Conservation (phyloP, 2,113 vertebrate genomes). For the Toxotes jaculatrix region DNA sequence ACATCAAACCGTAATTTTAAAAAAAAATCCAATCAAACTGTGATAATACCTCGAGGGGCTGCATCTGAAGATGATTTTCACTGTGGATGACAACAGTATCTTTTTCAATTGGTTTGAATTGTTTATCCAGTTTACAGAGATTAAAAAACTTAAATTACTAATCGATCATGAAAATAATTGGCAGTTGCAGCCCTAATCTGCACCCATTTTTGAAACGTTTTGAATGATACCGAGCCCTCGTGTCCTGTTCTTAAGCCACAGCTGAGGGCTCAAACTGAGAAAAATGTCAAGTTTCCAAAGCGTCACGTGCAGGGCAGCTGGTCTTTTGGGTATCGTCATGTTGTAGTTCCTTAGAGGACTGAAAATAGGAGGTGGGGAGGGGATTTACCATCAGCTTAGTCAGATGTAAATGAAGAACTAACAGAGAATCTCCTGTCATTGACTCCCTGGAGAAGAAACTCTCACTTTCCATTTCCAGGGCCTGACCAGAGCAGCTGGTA, state of each 20-base stretch:
- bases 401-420: not conserved
- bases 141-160: too few species aligned
- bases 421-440: not conserved
- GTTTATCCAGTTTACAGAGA: too few species aligned
- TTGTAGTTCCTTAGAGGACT: slow-evolving; percentile 15
- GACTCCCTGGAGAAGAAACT: not conserved
- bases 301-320: slow-evolving; percentile 10
- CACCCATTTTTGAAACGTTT: not conserved
- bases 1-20: not conserved
- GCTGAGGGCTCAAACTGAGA: not conserved
- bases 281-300: not conserved
- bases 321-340: not conserved
- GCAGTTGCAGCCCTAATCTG: too few species aligned
- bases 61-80: not conserved
- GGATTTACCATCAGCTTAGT: not conserved
- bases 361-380: not conserved
- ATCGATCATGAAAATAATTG: too few species aligned
- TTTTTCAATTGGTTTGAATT: too few species aligned
- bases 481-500: not conserved
- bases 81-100: too few species aligned
- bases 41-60: too few species aligned
- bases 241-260: not conserved
- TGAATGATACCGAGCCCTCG: not conserved
- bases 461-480: not conserved
- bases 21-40: too few species aligned